Base-by-base conservation (phyloP, 1,140 invertebrate species). In the Drosophila ironensis region DNA sequence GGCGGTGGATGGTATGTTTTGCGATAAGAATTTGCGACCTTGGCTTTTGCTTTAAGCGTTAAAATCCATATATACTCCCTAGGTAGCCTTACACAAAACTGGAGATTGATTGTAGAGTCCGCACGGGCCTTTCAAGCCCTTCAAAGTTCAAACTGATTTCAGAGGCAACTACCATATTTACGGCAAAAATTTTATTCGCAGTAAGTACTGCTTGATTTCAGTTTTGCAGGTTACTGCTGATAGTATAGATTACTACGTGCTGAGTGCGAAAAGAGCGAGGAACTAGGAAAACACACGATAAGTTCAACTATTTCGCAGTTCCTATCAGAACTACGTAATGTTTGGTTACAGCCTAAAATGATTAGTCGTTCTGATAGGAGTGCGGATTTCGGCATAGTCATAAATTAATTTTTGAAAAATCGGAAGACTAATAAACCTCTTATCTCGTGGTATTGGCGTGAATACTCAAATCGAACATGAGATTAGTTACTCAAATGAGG, bases 241-340 rank as follows among this genome's bases (percentile, higher is more conserved):
- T n/a, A n/a, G n/a, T n/a, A n/a, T n/a, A n/a, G n/a, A n/a, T n/a
- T n/a, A n/a, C n/a, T n/a, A n/a, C n/a, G n/a, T n/a, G 11, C n/a
- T 2, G 7, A 20, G 30, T 37, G 28, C 1, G 3, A 28, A 33
- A 22, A 35, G n/a, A n/a, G 17, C 12, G 19, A 33, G n/a, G n/a
- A n/a, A 30, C 25, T 19, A 27, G 1, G 6, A 35, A 27, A 9
- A 35, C 30, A 14, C 12, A 35, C 4, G 12, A 25, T 14, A 8
- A 7, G 7, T 25, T 16, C 24, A 38, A 46, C 22, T 28, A 47
- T 47, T 60, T 38, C 2, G 12, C 28, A 22, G 0, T 1, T 3
- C 30, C 46, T 40, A 47, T 38, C 33, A 38, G 17, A 4, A 16
- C 56, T 27, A 63, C 56, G 59, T 28, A 61, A 38, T 24, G 28